Evolutionary conservation across 2,888 invertebrate species (phyloP).

Genomic region (Shargacucullia verbasci): DNA sequence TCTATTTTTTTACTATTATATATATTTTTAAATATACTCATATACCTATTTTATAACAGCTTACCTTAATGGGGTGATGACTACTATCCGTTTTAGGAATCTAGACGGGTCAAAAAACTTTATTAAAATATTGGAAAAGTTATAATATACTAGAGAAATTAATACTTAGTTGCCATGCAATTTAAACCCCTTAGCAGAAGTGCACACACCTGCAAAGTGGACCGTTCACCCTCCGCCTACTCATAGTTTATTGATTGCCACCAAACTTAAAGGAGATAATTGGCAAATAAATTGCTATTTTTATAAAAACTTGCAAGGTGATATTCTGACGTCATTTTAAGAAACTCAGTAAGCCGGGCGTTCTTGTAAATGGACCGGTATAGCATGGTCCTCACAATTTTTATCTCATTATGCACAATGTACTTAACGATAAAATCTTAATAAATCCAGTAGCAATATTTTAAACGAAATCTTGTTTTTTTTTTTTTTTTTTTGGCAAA

Average conservation of each 20-base stretch:
- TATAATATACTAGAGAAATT: conserved; percentile 19
- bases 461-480: conserved; percentile 12
- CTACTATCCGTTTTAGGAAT: conserved; percentile 34
- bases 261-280: conserved; percentile 24
- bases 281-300: conserved; percentile 37
- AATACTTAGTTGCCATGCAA: conserved; percentile 15
- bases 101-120: conserved; percentile 47
- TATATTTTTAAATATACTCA: conserved; percentile 35
- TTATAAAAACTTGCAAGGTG: conserved; percentile 18
- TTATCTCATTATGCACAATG: conserved; percentile 29
- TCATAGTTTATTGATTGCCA: conserved; percentile 18
- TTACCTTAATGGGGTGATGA: conserved; percentile 37
- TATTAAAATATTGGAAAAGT: conserved; percentile 36
- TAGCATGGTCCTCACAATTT: conserved; percentile 20
- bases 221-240: conserved; percentile 30
- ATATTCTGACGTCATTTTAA: conserved; percentile 32
- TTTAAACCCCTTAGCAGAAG: conserved; percentile 19
- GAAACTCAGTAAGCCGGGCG: conserved; percentile 23
- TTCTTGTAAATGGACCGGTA: conserved; percentile 21
- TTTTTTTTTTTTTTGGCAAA: conserved; percentile 15
- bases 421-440: conserved; percentile 37
- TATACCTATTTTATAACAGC: conserved; percentile 27
- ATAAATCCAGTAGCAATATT: conserved; percentile 36
- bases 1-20: too few relatives aligned
- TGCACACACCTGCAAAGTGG: conserved; percentile 10